Percentiles rank a stretch among this genome's conserved stretches.
phyloP scores from a whole-genome alignment of 2,113 vertebrate species.

The Pterophyllum scalare region DNA sequence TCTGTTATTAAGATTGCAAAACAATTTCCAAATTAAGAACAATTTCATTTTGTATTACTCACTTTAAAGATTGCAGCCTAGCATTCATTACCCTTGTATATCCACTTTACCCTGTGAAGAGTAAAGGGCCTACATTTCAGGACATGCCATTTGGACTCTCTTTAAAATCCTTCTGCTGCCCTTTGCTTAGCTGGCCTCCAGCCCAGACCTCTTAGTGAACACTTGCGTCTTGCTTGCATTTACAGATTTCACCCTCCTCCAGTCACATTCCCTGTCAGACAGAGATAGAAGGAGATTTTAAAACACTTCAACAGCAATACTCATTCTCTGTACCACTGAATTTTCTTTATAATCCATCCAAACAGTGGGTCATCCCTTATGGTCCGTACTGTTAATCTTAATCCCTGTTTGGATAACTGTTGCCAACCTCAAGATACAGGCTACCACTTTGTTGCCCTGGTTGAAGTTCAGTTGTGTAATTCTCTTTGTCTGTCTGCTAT shows the following conservation, averaged over 20 bases:
- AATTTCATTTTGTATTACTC: background rate
- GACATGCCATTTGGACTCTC: slow-evolving; percentile 39
- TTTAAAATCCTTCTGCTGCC: slow-evolving; percentile 53
- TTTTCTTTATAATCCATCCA: background rate
- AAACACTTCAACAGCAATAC: slow-evolving; percentile 4
- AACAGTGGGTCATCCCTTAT: background rate
- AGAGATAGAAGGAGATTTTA: slow-evolving; percentile 13
- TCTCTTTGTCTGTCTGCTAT: slow-evolving; percentile 13
- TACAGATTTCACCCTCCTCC: slow-evolving; percentile 39
- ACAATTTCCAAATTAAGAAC: background rate
- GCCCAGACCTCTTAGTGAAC: slow-evolving; percentile 58
- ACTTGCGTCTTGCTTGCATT: slow-evolving; percentile 28
- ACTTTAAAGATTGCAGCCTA: background rate
- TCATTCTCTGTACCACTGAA: background rate
- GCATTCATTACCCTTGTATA: background rate
- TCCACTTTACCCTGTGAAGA: background rate
- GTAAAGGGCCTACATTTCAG: slow-evolving; percentile 40
- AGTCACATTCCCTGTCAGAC: slow-evolving; percentile 15
- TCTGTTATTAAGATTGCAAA: background rate
- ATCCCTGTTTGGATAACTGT: slow-evolving; percentile 11
- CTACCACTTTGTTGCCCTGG: slow-evolving; percentile 3
- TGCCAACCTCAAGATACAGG: slow-evolving; percentile 17
- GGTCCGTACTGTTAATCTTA: slow-evolving; percentile 7
- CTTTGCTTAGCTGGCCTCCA: slow-evolving; percentile 52
- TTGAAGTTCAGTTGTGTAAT: slow-evolving; percentile 26